Conservation (phyloP, 2,797 vertebrate genomes). For the Sphenopsis melanotis region DNA sequence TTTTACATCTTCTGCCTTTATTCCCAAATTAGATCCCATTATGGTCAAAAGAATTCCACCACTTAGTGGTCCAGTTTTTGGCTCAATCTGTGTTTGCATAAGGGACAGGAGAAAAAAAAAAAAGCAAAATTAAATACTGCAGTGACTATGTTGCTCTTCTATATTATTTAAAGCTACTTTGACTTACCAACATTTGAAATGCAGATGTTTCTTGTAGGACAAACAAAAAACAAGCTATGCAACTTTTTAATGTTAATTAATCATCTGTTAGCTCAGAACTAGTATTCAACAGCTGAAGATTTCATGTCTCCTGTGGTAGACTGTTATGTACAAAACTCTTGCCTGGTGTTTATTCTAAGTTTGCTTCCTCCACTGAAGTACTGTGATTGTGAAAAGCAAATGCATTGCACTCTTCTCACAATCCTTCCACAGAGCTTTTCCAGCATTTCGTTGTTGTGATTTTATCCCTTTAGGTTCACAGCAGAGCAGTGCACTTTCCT, state of each 20-base stretch:
- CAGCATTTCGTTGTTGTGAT: background rate
- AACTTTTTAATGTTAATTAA: background rate
- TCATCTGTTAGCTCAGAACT: background rate
- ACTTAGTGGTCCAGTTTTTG: constrained; percentile 83
- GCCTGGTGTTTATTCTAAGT: background rate
- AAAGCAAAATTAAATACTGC: background rate
- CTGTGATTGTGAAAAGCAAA: background rate
- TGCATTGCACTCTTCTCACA: background rate
- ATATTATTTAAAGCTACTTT: background rate
- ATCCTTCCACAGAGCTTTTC: rapidly evolving
- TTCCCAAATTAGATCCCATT: constrained; percentile 91
- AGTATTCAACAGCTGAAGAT: background rate
- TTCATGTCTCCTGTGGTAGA: background rate
- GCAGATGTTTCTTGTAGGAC: background rate
- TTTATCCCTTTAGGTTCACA: background rate
- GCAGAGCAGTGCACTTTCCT: background rate
- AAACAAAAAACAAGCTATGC: background rate
- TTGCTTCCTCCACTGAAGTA: background rate
- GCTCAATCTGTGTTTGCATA: constrained; percentile 83
- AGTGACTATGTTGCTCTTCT: background rate
- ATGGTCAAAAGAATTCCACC: constrained; percentile 89
- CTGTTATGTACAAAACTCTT: background rate
- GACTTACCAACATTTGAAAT: background rate
- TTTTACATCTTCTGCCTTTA: constrained; percentile 83
- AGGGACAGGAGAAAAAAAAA: background rate